Percentiles rank a stretch among this genome's conserved stretches.
Evolutionary conservation across 2,888 invertebrate genomes (phyloP).

Genomic region (Microchrysa polita): DNA sequence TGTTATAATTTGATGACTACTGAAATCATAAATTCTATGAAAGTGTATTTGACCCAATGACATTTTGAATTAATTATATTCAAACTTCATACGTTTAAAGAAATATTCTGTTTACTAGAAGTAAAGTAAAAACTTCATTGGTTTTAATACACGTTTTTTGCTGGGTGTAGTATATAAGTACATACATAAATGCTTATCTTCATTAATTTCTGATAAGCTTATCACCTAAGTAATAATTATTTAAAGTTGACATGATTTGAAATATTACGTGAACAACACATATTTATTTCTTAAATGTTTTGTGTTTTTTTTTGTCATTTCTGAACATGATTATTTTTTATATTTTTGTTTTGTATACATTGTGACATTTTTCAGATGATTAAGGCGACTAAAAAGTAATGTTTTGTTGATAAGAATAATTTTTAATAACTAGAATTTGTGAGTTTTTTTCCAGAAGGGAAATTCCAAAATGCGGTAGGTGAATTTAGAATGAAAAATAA

Average conservation of each 20-base stretch:
- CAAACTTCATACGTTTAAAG: too few species aligned
- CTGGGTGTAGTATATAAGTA: too few species aligned
- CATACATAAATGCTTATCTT: too few species aligned
- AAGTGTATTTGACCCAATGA: too few species aligned
- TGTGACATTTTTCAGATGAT: neutral
- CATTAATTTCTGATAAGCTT: conserved; percentile 25
- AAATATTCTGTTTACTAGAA: too few species aligned
- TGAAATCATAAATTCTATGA: too few species aligned
- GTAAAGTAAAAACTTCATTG: too few species aligned
- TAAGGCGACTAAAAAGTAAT: neutral
- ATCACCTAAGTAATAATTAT: conserved; percentile 17
- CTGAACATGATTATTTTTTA: neutral
- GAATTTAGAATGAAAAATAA: neutral
- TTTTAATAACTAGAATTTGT: neutral
- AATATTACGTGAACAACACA: neutral
- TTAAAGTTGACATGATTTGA: conserved; percentile 34
- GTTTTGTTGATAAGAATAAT: neutral
- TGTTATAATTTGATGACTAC: too few species aligned
- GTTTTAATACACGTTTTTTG: too few species aligned
- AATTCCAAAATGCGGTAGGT: neutral
- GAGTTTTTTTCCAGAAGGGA: neutral
- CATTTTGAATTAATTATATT: too few species aligned
- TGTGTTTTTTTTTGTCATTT: neutral
- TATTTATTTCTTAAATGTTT: too few species aligned
- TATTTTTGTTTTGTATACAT: neutral